phyloP scores from a whole-genome alignment of 53 echinoderm and acorn worm genomes.

The Holothuria leucospilota region DNA sequence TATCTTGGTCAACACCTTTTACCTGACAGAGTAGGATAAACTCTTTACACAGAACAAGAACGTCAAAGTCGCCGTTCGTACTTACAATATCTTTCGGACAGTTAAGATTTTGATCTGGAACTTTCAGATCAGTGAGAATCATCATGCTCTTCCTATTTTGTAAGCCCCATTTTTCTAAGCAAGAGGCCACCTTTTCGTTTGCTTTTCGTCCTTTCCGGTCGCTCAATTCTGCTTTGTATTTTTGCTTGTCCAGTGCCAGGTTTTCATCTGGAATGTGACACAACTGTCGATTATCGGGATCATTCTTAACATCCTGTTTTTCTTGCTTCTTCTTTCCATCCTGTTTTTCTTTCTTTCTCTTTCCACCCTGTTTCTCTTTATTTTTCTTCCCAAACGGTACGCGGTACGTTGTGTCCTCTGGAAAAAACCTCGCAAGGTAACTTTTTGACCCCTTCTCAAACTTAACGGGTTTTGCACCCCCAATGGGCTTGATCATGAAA shows the following conservation, averaged over 20 bases:
- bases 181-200: conserved; percentile 2
- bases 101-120: neutral
- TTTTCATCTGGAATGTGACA: conserved; percentile 23
- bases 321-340: neutral
- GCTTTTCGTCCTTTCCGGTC: neutral
- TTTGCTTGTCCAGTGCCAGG: neutral
- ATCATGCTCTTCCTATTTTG: conserved; percentile 4
- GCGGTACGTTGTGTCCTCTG: neutral
- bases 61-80: conserved; percentile 30
- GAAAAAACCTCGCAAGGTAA: neutral
- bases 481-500: neutral
- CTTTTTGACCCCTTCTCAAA: conserved; percentile 10
- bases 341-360: neutral
- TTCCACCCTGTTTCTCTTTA: neutral
- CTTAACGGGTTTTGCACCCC: neutral
- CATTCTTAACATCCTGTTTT: neutral
- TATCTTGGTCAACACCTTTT: neutral
- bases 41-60: neutral
- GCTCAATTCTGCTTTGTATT: neutral
- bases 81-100: conserved; percentile 11
- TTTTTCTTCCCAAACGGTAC: neutral
- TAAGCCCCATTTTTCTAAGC: conserved; percentile 28
- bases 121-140: conserved; percentile 19
- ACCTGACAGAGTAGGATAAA: conserved; percentile 18
- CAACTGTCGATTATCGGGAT: neutral